Evolutionary conservation across 2,797 vertebrate genomes (phyloP).

Genomic region (Nannoperca obscura): DNA sequence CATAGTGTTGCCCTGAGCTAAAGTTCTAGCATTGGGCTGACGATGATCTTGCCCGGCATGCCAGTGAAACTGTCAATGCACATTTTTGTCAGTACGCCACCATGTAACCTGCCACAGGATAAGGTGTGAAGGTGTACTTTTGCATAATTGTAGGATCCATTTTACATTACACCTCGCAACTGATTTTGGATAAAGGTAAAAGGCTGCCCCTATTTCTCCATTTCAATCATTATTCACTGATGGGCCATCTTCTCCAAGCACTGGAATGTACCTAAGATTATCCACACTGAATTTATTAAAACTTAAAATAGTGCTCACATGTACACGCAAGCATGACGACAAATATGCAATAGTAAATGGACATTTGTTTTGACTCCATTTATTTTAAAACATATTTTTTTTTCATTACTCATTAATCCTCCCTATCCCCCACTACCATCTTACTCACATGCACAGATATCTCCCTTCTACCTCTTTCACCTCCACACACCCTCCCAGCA

Average conservation of each 20-base stretch:
- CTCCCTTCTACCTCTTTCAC: constrained; percentile 32
- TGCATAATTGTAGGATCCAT: constrained; percentile 34
- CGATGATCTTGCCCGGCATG: constrained; percentile 66
- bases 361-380: constrained; percentile 12
- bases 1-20: constrained; percentile 64
- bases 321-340: constrained; percentile 2
- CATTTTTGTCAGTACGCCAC: constrained; percentile 60
- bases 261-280: constrained; percentile 14
- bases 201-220: background rate
- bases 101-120: constrained; percentile 48
- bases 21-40: constrained; percentile 53
- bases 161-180: background rate
- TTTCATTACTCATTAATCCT: constrained; percentile 16
- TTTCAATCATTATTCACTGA: constrained; percentile 37
- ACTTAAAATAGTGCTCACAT: constrained; percentile 8
- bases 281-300: constrained; percentile 24
- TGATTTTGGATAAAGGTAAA: constrained; percentile 10
- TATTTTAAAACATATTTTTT: constrained; percentile 5
- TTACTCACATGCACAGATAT: constrained; percentile 23
- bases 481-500: constrained; percentile 32
- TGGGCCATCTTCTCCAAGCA: constrained; percentile 13
- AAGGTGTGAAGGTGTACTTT: constrained; percentile 37
- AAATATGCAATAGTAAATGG: background rate
- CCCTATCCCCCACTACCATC: background rate
- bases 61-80: constrained; percentile 69